These are phyloP conservation scores for Hippocampus kuda DNA, from an alignment of 2,797 vertebrate genomes.

Conservation along the genomic window DNA sequence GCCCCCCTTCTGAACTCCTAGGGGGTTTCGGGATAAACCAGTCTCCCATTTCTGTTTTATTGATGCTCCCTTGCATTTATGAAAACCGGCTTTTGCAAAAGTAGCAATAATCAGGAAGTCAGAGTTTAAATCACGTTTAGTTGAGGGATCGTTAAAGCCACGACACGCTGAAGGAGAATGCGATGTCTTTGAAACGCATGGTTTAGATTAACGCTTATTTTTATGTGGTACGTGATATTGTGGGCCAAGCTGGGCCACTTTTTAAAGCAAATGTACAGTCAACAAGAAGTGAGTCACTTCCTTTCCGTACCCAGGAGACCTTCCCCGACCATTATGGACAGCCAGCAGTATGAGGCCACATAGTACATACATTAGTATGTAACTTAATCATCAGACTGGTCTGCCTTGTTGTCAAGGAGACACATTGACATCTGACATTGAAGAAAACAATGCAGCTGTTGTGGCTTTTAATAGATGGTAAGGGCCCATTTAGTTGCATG, in stretches of 20 bases:
- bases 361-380: slow-evolving; percentile 5
- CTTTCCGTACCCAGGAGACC: slow-evolving; percentile 6
- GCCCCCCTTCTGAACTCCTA: background rate
- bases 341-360: background rate
- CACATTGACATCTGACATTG: background rate
- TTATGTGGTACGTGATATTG: background rate
- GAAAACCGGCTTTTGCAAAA: background rate
- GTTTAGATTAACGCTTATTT: background rate
- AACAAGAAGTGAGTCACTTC: slow-evolving; percentile 8
- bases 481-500: background rate
- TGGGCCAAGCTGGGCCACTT: background rate
- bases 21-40: background rate
- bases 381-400: slow-evolving; percentile 4
- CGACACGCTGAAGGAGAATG: background rate
- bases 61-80: background rate
- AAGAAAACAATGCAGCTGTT: background rate
- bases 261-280: background rate
- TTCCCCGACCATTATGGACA: background rate
- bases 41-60: background rate
- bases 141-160: background rate
- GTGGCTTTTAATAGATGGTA: background rate
- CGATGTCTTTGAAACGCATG: background rate
- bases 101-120: background rate
- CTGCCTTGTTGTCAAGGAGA: background rate
- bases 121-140: background rate